Evolutionary conservation across 2,113 vertebrate species (phyloP).

Genomic region (Ellobius talpinus): DNA sequence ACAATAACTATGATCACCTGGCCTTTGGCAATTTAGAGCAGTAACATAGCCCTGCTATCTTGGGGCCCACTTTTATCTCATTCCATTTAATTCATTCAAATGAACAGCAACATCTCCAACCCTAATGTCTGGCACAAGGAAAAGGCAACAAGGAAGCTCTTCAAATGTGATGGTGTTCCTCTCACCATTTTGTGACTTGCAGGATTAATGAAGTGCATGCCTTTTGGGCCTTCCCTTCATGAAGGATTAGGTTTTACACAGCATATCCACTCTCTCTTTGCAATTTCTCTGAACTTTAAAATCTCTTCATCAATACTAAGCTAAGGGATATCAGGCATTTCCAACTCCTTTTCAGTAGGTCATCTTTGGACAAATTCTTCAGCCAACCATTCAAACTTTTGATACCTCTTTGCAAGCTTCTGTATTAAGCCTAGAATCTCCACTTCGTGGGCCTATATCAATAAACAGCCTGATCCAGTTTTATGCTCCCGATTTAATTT

Average conservation of each 20-base stretch:
- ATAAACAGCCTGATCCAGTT: not conserved
- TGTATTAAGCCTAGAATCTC: not conserved
- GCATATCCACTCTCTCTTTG: not conserved
- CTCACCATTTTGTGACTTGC: not conserved
- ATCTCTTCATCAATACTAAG: not conserved
- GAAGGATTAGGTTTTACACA: not conserved
- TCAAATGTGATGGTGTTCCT: not conserved
- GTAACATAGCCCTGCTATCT: not conserved
- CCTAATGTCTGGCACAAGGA: not conserved
- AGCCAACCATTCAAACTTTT: not conserved
- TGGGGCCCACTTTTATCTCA: not conserved
- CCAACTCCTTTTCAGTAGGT: not conserved
- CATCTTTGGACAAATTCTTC: not conserved
- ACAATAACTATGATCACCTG: not conserved
- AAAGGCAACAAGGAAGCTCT: not conserved
- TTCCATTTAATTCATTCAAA: not conserved
- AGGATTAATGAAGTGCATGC: not conserved
- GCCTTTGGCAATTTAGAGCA: not conserved
- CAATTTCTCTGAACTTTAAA: not conserved
- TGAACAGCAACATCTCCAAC: not conserved
- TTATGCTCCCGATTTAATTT: not conserved
- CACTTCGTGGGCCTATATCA: no score
- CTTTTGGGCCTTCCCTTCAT: not conserved
- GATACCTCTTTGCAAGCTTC: not conserved
- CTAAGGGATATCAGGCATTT: not conserved